Evolutionary conservation across 2,888 invertebrate genomes (phyloP).

Genomic region (Oligia latruncula): DNA sequence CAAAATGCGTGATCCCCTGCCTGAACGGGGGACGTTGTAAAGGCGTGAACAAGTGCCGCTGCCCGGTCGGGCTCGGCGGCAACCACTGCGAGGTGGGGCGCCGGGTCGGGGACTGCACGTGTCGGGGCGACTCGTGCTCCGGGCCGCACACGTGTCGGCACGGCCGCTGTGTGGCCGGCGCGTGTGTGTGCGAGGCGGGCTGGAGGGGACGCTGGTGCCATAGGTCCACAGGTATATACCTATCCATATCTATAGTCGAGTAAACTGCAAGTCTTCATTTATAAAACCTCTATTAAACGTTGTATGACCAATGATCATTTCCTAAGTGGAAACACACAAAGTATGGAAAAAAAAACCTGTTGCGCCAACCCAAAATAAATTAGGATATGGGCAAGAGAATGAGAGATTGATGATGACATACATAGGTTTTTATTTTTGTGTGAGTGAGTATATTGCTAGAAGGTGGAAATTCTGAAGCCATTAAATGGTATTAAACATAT

Average conservation of each 20-base stretch:
- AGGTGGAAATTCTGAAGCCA: too few species aligned
- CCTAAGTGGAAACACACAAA: neutral
- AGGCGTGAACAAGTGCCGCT: conserved; percentile 97
- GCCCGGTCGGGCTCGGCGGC: conserved; percentile 95
- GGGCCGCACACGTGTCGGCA: conserved; percentile 94
- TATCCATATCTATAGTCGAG: neutral
- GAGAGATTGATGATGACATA: neutral
- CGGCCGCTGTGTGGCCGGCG: conserved; percentile 93
- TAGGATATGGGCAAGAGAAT: neutral
- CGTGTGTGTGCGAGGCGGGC: conserved; percentile 95
- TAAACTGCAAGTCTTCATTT: neutral
- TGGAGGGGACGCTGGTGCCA: conserved; percentile 96
- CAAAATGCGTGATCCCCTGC: conserved; percentile 97
- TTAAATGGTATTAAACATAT: neutral
- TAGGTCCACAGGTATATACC: conserved; percentile 90
- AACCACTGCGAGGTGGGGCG: conserved; percentile 97
- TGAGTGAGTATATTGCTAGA: too few species aligned
- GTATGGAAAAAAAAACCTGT: neutral
- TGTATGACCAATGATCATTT: neutral
- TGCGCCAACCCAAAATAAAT: neutral
- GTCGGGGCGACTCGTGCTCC: conserved; percentile 92
- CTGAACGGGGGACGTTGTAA: conserved; percentile 97
- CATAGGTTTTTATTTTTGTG: neutral
- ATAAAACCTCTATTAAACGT: neutral
- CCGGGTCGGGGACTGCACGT: conserved; percentile 93